Evolutionary conservation across 2,888 invertebrate species (phyloP), one percentile per base, ranked within the genome.

Genomic region (Campopleginae sp.): DNA sequence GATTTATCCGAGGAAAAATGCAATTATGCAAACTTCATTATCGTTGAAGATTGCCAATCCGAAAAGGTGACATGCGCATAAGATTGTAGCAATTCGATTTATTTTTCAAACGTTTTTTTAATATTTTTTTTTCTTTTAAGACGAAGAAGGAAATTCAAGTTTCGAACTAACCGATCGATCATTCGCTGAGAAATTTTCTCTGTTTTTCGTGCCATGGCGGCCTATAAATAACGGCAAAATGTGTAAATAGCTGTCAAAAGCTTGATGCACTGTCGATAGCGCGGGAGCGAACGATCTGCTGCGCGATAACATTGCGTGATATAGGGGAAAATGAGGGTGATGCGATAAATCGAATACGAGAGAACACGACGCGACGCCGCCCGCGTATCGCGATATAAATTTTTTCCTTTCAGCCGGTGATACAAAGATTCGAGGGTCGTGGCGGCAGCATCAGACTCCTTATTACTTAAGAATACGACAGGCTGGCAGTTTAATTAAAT

Each of bases 191-290:
- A 27, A 14, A 58, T 48, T 48, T 48, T 58, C 27, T 58, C 27
- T 58, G 12, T 58, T 58, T 5, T 51, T 10, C 2, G 7, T 17
- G 14, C 19, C 14, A 58, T 12, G n/a, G n/a, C 38, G 8, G 6
- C 17, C 38, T 38, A 17, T 63, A 38, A 33, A 65, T 38, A 38
- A 10, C 38, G 10, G 7, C 8, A n/a, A 38, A 65, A 65, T 65
- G 33, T 65, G 33, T 33, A n/a, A 65, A 65, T 38, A 65, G 38
- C 63, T 65, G 63, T 19, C 63, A 65, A 38, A n/a, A 38, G 19
- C 38, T 65, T 65, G 63, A 65, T 19, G 63, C 38, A 65, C 38
- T 10, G 27, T 38, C 63, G 63, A 38, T 65, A 65, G 38, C 38
- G 38, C 38, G 2, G n/a, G 17, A 38, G 33, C 12, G 63, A 33